Conservation (phyloP, 1,140 invertebrate genomes). For the Rhyacophila brunnea region DNA sequence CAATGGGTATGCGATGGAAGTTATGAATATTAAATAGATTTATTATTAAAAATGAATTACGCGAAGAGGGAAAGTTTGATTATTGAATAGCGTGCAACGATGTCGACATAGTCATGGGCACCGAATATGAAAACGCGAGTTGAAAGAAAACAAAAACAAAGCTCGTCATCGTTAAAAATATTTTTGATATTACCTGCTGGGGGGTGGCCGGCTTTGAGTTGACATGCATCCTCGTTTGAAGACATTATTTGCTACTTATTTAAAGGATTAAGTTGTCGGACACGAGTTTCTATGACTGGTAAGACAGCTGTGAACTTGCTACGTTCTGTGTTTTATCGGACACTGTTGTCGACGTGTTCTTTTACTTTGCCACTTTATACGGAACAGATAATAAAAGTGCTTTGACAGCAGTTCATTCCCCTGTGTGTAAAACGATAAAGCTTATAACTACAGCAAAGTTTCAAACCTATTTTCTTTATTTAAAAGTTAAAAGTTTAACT, state of each 20-base stretch:
- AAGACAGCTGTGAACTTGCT: no score
- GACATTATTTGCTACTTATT: constrained; percentile 42
- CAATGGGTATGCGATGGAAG: constrained; percentile 26
- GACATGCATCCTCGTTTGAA: constrained; percentile 59
- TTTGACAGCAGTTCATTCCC: no score
- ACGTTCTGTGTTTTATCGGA: no score
- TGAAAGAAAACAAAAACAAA: not conserved
- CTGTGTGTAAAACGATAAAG: no score
- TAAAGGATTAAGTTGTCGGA: not conserved
- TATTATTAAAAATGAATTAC: not conserved
- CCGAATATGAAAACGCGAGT: not conserved
- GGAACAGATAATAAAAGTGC: no score
- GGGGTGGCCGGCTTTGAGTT: constrained; percentile 78
- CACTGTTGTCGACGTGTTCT: no score
- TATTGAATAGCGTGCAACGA: not conserved
- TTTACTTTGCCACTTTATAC: no score
- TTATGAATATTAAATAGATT: not conserved
- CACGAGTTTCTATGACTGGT: not conserved
- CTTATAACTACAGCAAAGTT: no score
- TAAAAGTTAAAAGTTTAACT: no score
- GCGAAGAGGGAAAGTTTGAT: not conserved
- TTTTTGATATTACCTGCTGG: constrained; percentile 69
- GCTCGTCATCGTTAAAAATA: not conserved
- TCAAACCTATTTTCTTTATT: no score
- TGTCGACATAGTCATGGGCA: not conserved